A percentile compares a stretch with the other conserved stretches of the same genome.
Conservation (phyloP, 2,113 vertebrate genomes). For the Clarias batrachus region DNA sequence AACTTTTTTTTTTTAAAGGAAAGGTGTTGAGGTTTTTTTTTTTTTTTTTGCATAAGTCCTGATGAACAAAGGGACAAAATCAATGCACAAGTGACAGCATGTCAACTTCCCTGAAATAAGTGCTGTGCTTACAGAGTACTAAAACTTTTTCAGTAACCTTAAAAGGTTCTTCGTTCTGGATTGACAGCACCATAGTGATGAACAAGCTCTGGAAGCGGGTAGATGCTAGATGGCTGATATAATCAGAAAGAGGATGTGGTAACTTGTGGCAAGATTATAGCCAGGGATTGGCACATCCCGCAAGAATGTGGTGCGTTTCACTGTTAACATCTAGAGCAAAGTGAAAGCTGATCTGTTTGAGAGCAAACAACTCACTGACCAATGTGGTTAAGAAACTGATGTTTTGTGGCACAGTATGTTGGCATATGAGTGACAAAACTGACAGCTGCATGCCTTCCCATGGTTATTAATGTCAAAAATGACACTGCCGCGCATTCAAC, state of each 20-base stretch:
- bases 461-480: not conserved
- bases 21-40: not conserved
- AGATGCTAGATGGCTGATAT: not conserved
- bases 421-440: not conserved
- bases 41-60: not conserved
- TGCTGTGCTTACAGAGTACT: not conserved
- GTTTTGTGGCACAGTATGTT: not conserved
- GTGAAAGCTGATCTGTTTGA: not conserved
- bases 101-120: not conserved
- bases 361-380: not conserved
- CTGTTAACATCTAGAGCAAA: not conserved
- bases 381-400: not conserved
- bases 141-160: not conserved
- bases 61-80: not conserved
- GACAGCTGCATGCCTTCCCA: not conserved
- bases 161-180: not conserved
- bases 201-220: not conserved
- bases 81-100: not conserved
- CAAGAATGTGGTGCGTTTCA: not conserved
- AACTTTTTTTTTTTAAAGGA: not conserved
- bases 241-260: not conserved
- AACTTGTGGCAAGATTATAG: not conserved
- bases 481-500: not conserved
- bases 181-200: not conserved
- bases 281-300: not conserved